These are phyloP conservation scores for Apocheima hispidaria DNA, from an alignment of 2,888 invertebrate genomes.

Conservation along the genomic window DNA sequence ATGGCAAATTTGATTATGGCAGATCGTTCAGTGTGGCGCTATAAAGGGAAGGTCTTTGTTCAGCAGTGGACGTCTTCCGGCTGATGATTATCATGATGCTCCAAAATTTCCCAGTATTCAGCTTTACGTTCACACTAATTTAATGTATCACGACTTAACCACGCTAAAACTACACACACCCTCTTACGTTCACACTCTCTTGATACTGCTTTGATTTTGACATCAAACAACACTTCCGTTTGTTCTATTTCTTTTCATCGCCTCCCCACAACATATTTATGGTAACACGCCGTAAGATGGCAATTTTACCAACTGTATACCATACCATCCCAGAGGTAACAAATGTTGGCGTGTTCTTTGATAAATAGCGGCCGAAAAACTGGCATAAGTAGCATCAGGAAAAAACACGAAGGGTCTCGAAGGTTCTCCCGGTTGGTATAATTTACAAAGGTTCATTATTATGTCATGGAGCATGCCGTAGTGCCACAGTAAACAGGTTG, in stretches of 20 bases:
- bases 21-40: too few relatives aligned
- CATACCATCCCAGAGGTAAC: conserved; percentile 33
- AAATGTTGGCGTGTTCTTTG: conserved; percentile 32
- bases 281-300: not conserved
- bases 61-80: too few relatives aligned
- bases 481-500: conserved; percentile 24
- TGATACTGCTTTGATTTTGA: not conserved
- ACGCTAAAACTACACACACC: too few relatives aligned
- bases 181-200: not conserved
- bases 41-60: too few relatives aligned
- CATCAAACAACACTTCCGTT: conserved; percentile 3
- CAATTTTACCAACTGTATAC: conserved; percentile 9
- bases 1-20: too few relatives aligned
- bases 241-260: conserved; percentile 4
- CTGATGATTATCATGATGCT: too few relatives aligned
- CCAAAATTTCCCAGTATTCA: too few relatives aligned
- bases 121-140: too few relatives aligned
- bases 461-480: conserved; percentile 51
- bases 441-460: conserved; percentile 54
- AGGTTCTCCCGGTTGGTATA: conserved; percentile 41
- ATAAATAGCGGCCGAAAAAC: conserved; percentile 32
- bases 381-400: conserved; percentile 34
- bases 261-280: conserved; percentile 5
- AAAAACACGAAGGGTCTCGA: conserved; percentile 32
- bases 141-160: too few relatives aligned